Conservation (phyloP, 2,888 invertebrate genomes). For the Hartigia nigra region DNA sequence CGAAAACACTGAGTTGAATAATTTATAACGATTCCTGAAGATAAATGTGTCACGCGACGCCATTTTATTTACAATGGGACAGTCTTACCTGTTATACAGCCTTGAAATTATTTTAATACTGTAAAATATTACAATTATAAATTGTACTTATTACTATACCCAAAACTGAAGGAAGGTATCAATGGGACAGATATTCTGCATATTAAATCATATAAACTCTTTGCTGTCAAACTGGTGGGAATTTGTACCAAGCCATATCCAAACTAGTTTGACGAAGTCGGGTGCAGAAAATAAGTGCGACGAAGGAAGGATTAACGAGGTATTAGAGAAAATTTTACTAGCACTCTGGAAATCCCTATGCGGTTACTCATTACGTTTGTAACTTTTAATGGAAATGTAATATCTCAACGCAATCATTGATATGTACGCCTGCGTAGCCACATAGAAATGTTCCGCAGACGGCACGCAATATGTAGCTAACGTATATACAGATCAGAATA, state of each 20-base stretch:
- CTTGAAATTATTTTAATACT: background rate
- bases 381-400: constrained; percentile 56
- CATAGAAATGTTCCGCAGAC: constrained; percentile 2
- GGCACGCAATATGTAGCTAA: background rate
- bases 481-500: background rate
- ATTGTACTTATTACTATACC: background rate
- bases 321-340: background rate
- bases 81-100: background rate
- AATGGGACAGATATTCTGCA: background rate
- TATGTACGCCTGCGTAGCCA: constrained; percentile 36
- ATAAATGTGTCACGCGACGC: background rate
- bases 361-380: constrained; percentile 39
- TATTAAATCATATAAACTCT: background rate
- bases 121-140: background rate
- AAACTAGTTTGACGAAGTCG: background rate
- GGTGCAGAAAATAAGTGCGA: background rate
- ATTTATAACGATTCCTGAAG: background rate
- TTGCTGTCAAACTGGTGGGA: background rate
- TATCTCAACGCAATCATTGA: constrained; percentile 47
- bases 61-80: background rate
- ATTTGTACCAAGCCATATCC: background rate
- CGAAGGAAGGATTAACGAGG: background rate
- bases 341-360: background rate
- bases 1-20: background rate
- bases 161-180: background rate